These are phyloP conservation scores for Achatina immaculata DNA, from an alignment of 1,140 invertebrate genomes.

Conservation along the genomic window DNA sequence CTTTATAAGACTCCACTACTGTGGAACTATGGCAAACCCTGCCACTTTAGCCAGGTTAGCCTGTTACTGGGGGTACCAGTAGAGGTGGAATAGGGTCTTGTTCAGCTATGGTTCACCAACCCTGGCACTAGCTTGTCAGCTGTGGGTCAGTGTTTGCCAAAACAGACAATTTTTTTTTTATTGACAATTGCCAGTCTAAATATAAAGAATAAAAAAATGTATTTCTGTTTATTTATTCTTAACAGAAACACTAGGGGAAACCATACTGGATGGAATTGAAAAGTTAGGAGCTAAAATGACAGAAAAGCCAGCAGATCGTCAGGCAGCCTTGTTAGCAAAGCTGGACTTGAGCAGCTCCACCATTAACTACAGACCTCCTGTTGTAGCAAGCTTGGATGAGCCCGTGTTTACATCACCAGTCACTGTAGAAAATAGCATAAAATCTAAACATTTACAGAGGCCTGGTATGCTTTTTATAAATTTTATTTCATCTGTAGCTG, in stretches of 20 bases:
- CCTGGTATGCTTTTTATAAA: neutral
- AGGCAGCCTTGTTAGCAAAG: constrained; percentile 30
- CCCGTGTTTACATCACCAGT: constrained; percentile 2
- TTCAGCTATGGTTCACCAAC: no score
- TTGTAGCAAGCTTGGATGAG: neutral
- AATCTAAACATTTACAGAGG: neutral
- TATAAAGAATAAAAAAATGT: no score
- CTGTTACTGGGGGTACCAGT: no score
- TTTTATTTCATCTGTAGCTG: no score
- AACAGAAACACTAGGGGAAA: constrained; percentile 44
- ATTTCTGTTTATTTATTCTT: neutral
- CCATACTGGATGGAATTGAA: constrained; percentile 45
- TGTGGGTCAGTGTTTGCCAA: no score
- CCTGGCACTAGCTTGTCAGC: no score
- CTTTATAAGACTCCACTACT: no score
- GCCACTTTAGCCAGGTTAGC: no score
- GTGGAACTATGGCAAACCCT: no score
- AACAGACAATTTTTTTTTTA: no score
- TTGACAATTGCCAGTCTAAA: no score
- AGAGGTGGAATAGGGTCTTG: no score
- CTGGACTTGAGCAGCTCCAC: constrained; percentile 40
- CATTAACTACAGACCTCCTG: constrained; percentile 34
- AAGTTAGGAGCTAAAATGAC: constrained; percentile 41
- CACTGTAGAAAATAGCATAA: neutral
- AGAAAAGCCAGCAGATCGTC: constrained; percentile 38